phyloP scores from a whole-genome alignment of 2,797 vertebrate genomes.

The Acanthurus tractus region DNA sequence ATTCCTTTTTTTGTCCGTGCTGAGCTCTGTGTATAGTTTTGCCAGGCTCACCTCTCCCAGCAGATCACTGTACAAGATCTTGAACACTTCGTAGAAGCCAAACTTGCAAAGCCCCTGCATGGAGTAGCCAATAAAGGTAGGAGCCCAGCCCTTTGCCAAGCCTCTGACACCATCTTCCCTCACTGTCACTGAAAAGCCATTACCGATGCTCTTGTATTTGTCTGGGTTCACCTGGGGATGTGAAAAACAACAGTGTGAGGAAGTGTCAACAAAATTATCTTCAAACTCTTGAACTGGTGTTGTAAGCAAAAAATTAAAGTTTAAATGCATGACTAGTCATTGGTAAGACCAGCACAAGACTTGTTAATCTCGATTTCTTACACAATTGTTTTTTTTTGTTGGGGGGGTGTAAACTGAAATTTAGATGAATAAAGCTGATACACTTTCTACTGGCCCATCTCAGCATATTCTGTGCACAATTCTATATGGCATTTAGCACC shows the following conservation, averaged over 20 bases:
- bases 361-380: too few species aligned
- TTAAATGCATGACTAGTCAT: too few species aligned
- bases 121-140: conserved; percentile 96
- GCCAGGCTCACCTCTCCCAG: conserved; percentile 91
- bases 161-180: conserved; percentile 94
- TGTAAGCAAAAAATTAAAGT: background rate
- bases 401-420: too few species aligned
- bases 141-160: conserved; percentile 96
- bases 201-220: conserved; percentile 96
- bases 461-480: too few species aligned
- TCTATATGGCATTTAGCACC: too few species aligned
- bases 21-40: background rate
- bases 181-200: conserved; percentile 91
- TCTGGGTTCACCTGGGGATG: conserved; percentile 92
- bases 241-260: conserved; percentile 20
- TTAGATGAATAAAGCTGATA: too few species aligned
- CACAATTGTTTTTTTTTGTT: too few species aligned
- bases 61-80: conserved; percentile 92
- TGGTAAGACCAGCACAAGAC: too few species aligned
- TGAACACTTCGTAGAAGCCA: conserved; percentile 98
- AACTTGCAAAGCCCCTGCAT: conserved; percentile 99
- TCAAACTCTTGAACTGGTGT: background rate
- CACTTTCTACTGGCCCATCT: too few species aligned
- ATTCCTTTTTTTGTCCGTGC: too few species aligned
- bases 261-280: rapidly evolving